Conservation (phyloP, 2,797 vertebrate species). For the Aselliscus stoliczkanus region DNA sequence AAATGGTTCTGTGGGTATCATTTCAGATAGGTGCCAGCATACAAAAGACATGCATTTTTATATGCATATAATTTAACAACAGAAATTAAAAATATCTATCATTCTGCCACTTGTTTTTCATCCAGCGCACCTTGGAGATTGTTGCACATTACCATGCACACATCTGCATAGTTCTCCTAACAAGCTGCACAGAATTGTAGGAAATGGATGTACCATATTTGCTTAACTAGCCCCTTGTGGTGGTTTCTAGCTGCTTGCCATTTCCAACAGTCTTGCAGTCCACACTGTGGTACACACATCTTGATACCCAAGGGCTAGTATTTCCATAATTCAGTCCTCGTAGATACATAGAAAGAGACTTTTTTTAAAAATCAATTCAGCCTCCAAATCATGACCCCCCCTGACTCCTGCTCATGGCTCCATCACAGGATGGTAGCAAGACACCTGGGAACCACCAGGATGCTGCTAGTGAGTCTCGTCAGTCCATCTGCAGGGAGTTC, state of each 20-base stretch:
- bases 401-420: background rate
- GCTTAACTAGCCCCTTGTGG: accelerated
- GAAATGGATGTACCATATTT: accelerated
- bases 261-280: background rate
- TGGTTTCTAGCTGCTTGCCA: background rate
- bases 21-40: no score
- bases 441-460: background rate
- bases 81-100: accelerated
- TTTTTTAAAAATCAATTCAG: background rate
- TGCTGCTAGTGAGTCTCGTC: no score
- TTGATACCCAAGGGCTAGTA: background rate
- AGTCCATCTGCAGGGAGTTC: background rate
- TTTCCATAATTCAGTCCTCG: background rate
- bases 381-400: background rate
- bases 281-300: accelerated
- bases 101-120: accelerated
- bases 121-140: accelerated
- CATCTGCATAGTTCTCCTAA: accelerated
- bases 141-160: accelerated
- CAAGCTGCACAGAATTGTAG: background rate
- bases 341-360: background rate
- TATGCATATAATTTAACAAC: background rate
- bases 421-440: background rate
- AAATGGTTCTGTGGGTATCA: background rate
- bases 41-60: background rate